Base-by-base conservation (phyloP, 2,888 invertebrate species). In the Plagodis pulveraria region DNA sequence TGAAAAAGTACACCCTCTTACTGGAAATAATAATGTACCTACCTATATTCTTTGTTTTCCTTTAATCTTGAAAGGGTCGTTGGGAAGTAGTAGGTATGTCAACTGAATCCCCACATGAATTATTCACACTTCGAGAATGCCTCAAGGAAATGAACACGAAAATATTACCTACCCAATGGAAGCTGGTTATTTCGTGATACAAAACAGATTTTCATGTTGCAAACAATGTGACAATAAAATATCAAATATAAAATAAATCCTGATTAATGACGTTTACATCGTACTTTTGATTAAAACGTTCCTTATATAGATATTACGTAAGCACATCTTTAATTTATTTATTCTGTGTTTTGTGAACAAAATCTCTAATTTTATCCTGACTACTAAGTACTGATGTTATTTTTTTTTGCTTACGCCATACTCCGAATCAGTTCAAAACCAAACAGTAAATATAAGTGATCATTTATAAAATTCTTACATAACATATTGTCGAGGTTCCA, bases 71-170 rank as follows among this genome's bases (percentile, higher is more conserved):
- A 70, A 71, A 78, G 73, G 57, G 62, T 74, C 69, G 63, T 71
- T 73, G 73, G 78, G 70, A 84, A 83, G 80, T 78, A 81, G 82
- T n/a, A n/a, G n/a, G n/a, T 81, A 81, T 80, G 84, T 86, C 81
- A 82, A 78, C 78, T 70, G 69, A 75, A 70, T 71, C 78, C 74
- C 74, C 70, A 74, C 78, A 84, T 88, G 81, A 86, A 88, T 87
- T 83, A 88, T 87, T 86, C 81, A 87, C 77, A 74, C 71, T 70
- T 64, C 63, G 71, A 74, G 76, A 76, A 77, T 74, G 53, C 77
- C 74, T 77, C 70, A 70, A 84, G 79, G 80, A 81, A 80, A 75
- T 70, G 70, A 74, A 72, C 69, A 71, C 51, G 59, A 58, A 60
- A 59, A 62, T 57, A 65, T 40, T 40, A 10, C 40, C 66, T 66